Percentiles rank a stretch among this genome's conserved stretches.
Evolutionary conservation across 23 tunicate genomes (phyloP).

Genomic region (Botrylloides violaceus): DNA sequence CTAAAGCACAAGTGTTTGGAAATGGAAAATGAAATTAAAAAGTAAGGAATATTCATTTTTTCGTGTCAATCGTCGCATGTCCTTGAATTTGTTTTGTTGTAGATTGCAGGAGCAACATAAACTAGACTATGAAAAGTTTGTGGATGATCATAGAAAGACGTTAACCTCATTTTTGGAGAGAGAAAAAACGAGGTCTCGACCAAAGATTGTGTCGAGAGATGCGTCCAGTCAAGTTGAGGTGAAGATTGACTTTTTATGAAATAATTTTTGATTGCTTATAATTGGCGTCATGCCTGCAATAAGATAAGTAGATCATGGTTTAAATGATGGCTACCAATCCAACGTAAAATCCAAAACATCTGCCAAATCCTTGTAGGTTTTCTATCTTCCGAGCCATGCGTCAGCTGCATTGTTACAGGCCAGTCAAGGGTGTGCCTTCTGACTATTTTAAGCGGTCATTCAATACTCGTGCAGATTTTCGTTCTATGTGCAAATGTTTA

Average conservation of each 20-base stretch:
- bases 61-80: background rate
- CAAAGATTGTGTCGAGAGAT: conserved; percentile 1
- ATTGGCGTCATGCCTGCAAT: background rate
- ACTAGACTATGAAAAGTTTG: conserved; percentile 48
- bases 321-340: too few relatives aligned
- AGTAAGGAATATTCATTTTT: conserved; percentile 5
- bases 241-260: background rate
- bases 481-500: too few relatives aligned
- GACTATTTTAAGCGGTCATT: too few relatives aligned
- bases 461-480: too few relatives aligned
- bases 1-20: conserved; percentile 51
- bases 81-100: background rate
- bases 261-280: background rate
- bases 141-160: conserved; percentile 57
- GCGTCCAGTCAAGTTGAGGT: conserved; percentile 19
- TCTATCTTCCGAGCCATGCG: too few relatives aligned
- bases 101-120: conserved; percentile 67
- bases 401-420: too few relatives aligned
- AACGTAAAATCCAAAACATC: too few relatives aligned
- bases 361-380: too few relatives aligned
- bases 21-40: conserved; percentile 46
- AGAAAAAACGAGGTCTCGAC: conserved; percentile 35
- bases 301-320: too few relatives aligned
- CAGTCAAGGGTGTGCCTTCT: too few relatives aligned
- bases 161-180: conserved; percentile 41